phyloP scores from a whole-genome alignment of 2,888 invertebrate species.

The Drosophila sordidapex region DNA sequence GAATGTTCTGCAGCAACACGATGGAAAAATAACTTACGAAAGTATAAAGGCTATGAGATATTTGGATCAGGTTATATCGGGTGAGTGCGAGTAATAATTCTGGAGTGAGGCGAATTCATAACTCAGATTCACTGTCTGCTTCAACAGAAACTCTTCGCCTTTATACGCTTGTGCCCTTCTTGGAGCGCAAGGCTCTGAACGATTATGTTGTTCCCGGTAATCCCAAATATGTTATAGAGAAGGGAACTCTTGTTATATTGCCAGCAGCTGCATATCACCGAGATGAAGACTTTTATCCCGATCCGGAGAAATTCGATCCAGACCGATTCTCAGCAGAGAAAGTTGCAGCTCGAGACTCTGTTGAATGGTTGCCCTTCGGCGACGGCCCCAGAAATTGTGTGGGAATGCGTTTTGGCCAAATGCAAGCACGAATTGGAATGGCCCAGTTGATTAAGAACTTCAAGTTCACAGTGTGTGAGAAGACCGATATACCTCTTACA shows the following conservation, averaged over 20 bases:
- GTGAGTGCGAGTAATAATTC: slow-evolving; percentile 63
- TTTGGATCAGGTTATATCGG: slow-evolving; percentile 85
- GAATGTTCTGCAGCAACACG: slow-evolving; percentile 79
- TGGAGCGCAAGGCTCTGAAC: slow-evolving; percentile 86
- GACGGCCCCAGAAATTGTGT: slow-evolving; percentile 83
- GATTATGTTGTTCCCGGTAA: slow-evolving; percentile 86
- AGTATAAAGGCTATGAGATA: slow-evolving; percentile 84
- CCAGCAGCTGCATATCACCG: slow-evolving; percentile 86
- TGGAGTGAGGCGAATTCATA: neutral
- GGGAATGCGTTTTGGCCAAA: slow-evolving; percentile 82
- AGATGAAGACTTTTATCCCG: slow-evolving; percentile 85
- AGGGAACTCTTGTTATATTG: slow-evolving; percentile 71
- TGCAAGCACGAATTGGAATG: slow-evolving; percentile 79
- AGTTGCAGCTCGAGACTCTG: slow-evolving; percentile 85
- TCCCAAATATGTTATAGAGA: slow-evolving; percentile 85
- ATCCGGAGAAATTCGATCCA: slow-evolving; percentile 88
- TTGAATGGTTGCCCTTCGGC: slow-evolving; percentile 82
- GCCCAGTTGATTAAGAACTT: slow-evolving; percentile 73
- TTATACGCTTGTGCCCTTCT: slow-evolving; percentile 86
- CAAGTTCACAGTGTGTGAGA: slow-evolving; percentile 64
- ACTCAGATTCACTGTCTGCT: neutral
- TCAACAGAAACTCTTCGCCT: slow-evolving; percentile 86
- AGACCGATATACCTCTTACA: slow-evolving; percentile 68
- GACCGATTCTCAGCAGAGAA: slow-evolving; percentile 87
- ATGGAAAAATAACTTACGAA: slow-evolving; percentile 84